Conservation (phyloP, 2,113 vertebrate genomes). For the Rhinogobius similis region DNA sequence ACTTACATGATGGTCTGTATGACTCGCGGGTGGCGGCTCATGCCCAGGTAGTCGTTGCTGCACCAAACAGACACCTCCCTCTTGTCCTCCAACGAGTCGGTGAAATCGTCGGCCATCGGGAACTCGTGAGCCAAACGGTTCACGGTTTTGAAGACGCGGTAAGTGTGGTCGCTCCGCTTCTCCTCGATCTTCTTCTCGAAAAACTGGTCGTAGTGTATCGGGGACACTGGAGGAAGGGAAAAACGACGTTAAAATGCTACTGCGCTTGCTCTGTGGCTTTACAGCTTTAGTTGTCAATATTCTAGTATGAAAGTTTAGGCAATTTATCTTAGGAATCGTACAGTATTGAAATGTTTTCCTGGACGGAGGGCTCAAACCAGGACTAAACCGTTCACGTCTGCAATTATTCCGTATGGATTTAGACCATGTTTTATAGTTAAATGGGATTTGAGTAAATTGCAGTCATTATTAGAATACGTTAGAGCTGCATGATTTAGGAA, state of each 20-base stretch:
- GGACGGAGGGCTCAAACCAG: too few relatives aligned
- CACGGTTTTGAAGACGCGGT: slow-evolving; percentile 96
- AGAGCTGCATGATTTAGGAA: too few relatives aligned
- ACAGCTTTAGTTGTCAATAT: neutral
- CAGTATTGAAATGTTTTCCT: too few relatives aligned
- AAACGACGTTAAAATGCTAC: neutral
- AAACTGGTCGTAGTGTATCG: slow-evolving; percentile 92
- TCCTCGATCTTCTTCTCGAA: slow-evolving; percentile 96
- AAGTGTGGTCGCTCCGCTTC: slow-evolving; percentile 94
- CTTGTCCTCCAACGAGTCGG: slow-evolving; percentile 80
- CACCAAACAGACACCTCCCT: slow-evolving; percentile 95
- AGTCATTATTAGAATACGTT: too few relatives aligned
- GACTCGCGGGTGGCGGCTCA: slow-evolving; percentile 94
- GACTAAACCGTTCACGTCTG: too few relatives aligned
- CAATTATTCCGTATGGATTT: too few relatives aligned
- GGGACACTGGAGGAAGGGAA: slow-evolving; percentile 75
- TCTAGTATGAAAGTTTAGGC: too few relatives aligned
- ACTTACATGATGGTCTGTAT: slow-evolving; percentile 90
- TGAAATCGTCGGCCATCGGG: slow-evolving; percentile 94
- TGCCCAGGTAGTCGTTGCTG: slow-evolving; percentile 97
- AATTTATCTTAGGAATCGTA: neutral
- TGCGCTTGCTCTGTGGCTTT: neutral
- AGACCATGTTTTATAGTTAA: too few relatives aligned
- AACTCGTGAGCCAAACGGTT: slow-evolving; percentile 88
- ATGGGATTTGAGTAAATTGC: too few relatives aligned